phyloP scores from a whole-genome alignment of 2,888 invertebrate species.

The Halocaridina rubra region DNA sequence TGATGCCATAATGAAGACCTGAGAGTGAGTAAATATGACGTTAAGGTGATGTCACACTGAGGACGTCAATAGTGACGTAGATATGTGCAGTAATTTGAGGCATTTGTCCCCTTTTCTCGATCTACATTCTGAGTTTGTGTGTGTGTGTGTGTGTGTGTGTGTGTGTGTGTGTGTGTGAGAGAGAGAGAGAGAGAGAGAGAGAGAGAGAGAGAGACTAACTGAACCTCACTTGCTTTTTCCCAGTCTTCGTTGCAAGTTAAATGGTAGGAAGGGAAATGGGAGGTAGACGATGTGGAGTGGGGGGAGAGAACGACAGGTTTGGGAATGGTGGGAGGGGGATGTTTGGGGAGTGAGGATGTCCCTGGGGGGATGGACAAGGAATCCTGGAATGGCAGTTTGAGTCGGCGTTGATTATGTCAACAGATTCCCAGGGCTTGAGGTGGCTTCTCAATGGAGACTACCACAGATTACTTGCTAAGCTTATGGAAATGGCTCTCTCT shows the following conservation, averaged over 20 bases:
- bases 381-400: background rate
- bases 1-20: no score
- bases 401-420: constrained; percentile 42
- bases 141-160: no score
- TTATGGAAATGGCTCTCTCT: background rate
- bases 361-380: background rate
- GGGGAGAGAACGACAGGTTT: background rate
- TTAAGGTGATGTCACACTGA: no score
- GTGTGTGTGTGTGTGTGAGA: background rate
- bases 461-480: constrained; percentile 22
- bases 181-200: constrained; percentile 6
- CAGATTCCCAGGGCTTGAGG: constrained; percentile 34
- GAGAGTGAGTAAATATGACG: no score
- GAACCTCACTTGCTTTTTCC: background rate
- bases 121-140: no score
- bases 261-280: background rate
- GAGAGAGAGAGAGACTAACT: background rate
- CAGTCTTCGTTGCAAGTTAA: background rate
- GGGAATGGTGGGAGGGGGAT: background rate
- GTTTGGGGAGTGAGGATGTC: background rate
- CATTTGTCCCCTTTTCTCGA: no score
- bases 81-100: no score
- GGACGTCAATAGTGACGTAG: no score
- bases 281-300: background rate
- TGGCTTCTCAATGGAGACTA: constrained; percentile 31